These are phyloP conservation scores for Phalacrocorax aristotelis DNA, from an alignment of 2,113 vertebrate genomes.

Conservation along the genomic window DNA sequence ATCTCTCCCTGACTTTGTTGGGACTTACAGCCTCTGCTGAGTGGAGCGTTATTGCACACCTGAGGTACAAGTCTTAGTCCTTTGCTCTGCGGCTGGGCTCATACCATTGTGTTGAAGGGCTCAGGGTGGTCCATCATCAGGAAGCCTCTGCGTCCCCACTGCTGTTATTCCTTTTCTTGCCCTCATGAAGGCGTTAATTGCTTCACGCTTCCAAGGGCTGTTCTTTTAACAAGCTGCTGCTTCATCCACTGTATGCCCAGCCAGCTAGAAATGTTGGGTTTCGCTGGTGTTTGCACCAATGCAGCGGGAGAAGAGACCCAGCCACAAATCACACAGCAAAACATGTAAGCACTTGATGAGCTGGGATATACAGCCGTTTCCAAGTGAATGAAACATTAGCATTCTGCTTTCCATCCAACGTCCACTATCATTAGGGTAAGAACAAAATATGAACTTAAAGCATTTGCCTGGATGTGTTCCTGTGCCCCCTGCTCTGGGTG, in stretches of 20 bases:
- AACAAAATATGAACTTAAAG: background rate
- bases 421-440: background rate
- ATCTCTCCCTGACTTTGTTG: background rate
- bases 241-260: background rate
- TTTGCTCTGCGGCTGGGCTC: background rate
- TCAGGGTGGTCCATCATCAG: background rate
- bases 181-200: background rate
- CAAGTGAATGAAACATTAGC: background rate
- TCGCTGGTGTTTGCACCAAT: background rate
- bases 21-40: background rate
- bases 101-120: accelerated
- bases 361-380: background rate
- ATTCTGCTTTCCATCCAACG: background rate
- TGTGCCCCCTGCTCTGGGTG: no score
- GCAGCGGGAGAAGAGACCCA: background rate
- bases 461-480: background rate
- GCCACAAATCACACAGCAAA: background rate
- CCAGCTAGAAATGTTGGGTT: background rate
- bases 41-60: background rate
- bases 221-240: background rate
- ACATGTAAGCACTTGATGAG: background rate
- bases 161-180: background rate
- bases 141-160: background rate
- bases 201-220: background rate
- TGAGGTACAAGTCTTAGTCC: background rate